Percentiles rank a stretch among this genome's conserved stretches.
Evolutionary conservation across 1,140 invertebrate species (phyloP).

Genomic region (Argopecten irradians): DNA sequence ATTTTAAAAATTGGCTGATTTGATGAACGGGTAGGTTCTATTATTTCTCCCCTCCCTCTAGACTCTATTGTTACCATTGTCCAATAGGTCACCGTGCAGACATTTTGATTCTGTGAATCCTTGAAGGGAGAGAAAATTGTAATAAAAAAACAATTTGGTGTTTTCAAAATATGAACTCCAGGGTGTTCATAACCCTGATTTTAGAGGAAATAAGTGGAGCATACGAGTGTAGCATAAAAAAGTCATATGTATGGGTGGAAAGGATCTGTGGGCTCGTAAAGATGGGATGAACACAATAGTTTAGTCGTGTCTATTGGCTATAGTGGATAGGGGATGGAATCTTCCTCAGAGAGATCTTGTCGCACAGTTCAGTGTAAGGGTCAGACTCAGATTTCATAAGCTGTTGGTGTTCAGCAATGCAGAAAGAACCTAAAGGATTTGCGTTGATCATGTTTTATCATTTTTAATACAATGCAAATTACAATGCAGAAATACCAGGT

Average conservation of each 20-base stretch:
- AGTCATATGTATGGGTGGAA: background rate
- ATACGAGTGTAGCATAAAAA: background rate
- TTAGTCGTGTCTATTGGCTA: background rate
- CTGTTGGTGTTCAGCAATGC: no score
- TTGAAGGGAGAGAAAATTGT: background rate
- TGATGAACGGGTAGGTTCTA: background rate
- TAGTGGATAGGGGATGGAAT: background rate
- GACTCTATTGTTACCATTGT: background rate
- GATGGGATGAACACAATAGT: background rate
- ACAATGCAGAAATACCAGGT: background rate
- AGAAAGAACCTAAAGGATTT: background rate
- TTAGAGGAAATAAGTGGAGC: background rate
- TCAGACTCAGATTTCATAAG: background rate
- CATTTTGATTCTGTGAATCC: conserved; percentile 11
- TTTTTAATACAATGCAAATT: background rate
- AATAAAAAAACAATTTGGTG: background rate
- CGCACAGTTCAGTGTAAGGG: background rate
- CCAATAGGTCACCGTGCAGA: conserved; percentile 11
- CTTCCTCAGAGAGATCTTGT: background rate
- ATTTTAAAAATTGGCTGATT: no score
- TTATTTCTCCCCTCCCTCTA: background rate
- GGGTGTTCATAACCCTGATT: background rate
- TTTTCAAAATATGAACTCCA: background rate
- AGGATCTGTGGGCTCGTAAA: background rate
- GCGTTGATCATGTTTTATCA: background rate